These are phyloP conservation scores for Gavia stellata DNA, from an alignment of 2,113 vertebrate species.

Conservation along the genomic window DNA sequence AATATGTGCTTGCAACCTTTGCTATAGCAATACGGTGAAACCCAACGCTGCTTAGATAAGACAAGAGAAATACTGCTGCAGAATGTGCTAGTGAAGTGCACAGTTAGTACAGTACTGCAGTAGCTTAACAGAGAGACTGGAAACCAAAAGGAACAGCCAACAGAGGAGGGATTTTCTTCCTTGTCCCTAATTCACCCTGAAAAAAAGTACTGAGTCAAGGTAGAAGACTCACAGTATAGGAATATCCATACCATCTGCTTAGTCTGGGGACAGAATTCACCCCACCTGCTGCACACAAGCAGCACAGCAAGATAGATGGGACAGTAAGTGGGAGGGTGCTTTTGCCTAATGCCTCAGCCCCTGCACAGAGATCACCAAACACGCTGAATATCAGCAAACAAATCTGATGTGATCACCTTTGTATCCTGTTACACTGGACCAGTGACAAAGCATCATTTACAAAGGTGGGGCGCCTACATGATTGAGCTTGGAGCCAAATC, in stretches of 20 bases:
- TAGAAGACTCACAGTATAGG: neutral
- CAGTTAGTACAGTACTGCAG: neutral
- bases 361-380: neutral
- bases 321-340: neutral
- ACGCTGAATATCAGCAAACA: rapidly evolving
- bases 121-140: neutral
- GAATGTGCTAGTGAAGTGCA: rapidly evolving
- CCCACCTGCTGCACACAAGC: neutral
- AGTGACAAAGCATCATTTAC: neutral
- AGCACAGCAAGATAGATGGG: neutral
- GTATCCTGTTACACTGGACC: neutral
- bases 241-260: neutral
- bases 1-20: neutral
- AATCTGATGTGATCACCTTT: rapidly evolving
- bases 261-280: neutral
- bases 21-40: neutral
- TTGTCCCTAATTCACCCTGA: neutral
- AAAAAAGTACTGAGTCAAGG: neutral
- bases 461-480: neutral
- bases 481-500: neutral
- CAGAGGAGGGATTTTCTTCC: neutral
- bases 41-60: neutral
- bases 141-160: neutral
- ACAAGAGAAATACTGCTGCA: neutral
- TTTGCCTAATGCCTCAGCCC: neutral